Evolutionary conservation across 35 echinoderm and acorn worm genomes (phyloP).

Genomic region (Eucidaris tribuloides): DNA sequence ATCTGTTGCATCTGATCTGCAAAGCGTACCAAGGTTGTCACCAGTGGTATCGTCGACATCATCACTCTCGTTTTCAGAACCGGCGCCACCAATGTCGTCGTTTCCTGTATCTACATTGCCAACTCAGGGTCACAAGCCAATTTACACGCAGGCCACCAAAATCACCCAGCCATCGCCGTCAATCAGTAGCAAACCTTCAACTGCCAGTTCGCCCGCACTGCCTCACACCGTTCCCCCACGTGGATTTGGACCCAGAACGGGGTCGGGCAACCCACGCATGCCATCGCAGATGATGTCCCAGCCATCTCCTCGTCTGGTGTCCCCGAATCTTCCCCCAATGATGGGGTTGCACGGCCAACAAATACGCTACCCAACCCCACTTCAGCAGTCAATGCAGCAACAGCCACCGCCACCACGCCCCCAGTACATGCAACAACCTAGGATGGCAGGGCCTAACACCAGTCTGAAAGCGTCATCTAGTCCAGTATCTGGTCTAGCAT

Average conservation of each 20-base stretch:
- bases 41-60: background rate
- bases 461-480: too few species aligned
- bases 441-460: too few species aligned
- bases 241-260: background rate
- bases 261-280: conserved; percentile 24
- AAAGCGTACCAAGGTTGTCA: background rate
- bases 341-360: background rate
- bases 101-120: background rate
- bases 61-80: background rate
- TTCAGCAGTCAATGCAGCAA: background rate
- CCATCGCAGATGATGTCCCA: conserved; percentile 1
- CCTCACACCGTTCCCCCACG: background rate
- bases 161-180: background rate
- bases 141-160: background rate
- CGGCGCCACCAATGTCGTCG: background rate
- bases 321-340: background rate
- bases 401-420: background rate
- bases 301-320: conserved; percentile 6
- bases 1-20: background rate
- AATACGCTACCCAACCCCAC: background rate
- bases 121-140: background rate
- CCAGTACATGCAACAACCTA: background rate
- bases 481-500: too few species aligned
- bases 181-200: too few species aligned
- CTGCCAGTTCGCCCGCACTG: background rate